These are phyloP conservation scores for Darevskia nairensis DNA, from an alignment of 2,797 vertebrate species.

Conservation along the genomic window DNA sequence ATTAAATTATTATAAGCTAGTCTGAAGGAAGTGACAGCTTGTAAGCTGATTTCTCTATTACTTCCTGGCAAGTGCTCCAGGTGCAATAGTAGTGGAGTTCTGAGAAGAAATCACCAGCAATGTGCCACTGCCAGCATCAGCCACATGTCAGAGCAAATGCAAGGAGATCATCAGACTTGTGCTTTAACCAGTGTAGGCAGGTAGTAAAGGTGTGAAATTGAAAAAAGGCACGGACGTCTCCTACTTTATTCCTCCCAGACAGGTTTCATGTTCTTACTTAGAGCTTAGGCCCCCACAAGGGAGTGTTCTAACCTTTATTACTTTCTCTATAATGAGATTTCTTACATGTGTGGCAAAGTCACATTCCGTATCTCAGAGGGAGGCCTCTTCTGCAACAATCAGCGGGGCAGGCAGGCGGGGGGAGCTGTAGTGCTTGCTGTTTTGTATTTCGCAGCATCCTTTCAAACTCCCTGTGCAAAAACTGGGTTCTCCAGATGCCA, in stretches of 20 bases:
- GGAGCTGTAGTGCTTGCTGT: constrained; percentile 11
- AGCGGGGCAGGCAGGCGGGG: background rate
- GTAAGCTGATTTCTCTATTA: constrained; percentile 60
- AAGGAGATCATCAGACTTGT: constrained; percentile 2
- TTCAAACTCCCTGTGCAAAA: constrained; percentile 46
- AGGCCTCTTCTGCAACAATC: constrained; percentile 8
- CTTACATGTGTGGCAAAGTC: constrained; percentile 48
- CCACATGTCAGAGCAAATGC: constrained; percentile 37
- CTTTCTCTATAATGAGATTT: constrained; percentile 62
- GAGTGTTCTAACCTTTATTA: constrained; percentile 55
- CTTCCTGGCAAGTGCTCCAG: constrained; percentile 54
- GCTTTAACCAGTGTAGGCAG: constrained; percentile 53
- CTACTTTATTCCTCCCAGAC: constrained; percentile 52
- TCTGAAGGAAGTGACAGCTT: constrained; percentile 51
- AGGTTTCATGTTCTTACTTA: constrained; percentile 54
- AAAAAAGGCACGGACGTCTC: constrained; percentile 53
- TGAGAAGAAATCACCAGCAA: constrained; percentile 52
- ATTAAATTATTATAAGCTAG: too few species aligned
- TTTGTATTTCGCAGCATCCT: constrained; percentile 16
- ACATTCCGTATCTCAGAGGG: constrained; percentile 45
- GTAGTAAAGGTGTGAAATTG: constrained; percentile 64
- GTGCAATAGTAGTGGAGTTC: constrained; percentile 46
- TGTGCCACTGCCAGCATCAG: constrained; percentile 36
- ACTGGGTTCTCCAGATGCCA: constrained; percentile 50
- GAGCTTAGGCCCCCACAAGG: constrained; percentile 48